These are phyloP conservation scores for Amphiprion percula DNA, from an alignment of 2,113 vertebrate genomes.

Conservation along the genomic window DNA sequence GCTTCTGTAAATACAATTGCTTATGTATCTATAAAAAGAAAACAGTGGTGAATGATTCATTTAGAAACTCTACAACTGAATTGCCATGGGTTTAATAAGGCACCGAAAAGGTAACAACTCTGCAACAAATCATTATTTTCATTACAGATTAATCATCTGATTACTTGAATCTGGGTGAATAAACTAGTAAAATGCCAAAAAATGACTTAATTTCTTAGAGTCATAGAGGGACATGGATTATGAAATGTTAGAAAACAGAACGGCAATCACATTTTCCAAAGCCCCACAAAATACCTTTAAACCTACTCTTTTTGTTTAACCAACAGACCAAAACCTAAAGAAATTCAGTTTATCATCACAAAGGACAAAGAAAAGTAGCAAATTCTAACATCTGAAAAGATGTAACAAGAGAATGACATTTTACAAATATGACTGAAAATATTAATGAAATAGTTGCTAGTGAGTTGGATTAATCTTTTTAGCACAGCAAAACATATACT, in stretches of 20 bases:
- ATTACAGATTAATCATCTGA: too few species aligned
- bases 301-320: background rate
- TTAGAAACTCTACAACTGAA: constrained; percentile 49
- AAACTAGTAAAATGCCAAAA: too few species aligned
- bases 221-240: too few species aligned
- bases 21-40: constrained; percentile 30
- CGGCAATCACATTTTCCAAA: too few species aligned
- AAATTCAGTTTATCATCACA: too few species aligned
- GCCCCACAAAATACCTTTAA: too few species aligned
- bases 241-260: too few species aligned
- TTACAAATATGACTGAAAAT: background rate
- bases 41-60: constrained; percentile 25
- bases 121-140: background rate
- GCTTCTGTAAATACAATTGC: constrained; percentile 37
- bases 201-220: too few species aligned
- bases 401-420: background rate
- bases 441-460: background rate
- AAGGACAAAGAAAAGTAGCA: background rate
- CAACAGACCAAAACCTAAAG: background rate
- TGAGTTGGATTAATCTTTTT: background rate
- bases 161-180: too few species aligned
- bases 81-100: constrained; percentile 37
- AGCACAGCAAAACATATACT: background rate
- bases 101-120: constrained; percentile 4
- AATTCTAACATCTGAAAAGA: background rate